Percentiles rank a stretch among this genome's conserved stretches.
Conservation (phyloP, 2,888 invertebrate species). For the Digitonthophagus gazella region DNA sequence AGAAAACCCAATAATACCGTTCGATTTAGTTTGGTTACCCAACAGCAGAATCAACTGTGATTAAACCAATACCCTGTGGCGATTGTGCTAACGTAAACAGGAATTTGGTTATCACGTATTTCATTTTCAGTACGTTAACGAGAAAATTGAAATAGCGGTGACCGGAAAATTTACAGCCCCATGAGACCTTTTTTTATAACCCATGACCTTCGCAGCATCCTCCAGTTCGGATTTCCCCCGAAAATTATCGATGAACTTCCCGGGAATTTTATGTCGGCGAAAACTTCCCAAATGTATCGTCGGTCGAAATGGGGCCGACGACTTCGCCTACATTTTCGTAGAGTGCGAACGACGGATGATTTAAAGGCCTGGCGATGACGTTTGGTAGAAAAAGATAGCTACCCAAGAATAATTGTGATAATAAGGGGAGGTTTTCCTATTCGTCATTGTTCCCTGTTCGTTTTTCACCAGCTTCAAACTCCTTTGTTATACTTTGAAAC, state of each 20-base stretch:
- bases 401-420: neutral
- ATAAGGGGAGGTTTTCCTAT: neutral
- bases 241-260: neutral
- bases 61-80: too few species aligned
- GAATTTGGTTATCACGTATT: neutral
- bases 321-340: neutral
- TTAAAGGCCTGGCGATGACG: neutral
- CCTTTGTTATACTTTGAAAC: too few species aligned
- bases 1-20: too few species aligned
- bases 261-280: neutral
- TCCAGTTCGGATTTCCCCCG: neutral
- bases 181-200: neutral
- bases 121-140: too few species aligned
- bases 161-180: neutral
- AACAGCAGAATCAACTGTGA: too few species aligned
- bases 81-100: too few species aligned
- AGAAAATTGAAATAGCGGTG: neutral
- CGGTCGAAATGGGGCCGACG: neutral
- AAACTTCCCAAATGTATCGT: neutral
- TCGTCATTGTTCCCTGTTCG: neutral
- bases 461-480: too few species aligned
- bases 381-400: neutral
- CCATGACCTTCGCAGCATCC: neutral
- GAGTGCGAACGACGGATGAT: neutral
- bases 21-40: too few species aligned